Base-by-base conservation (phyloP, 2,113 vertebrate genomes). In the Hippocampus abdominalis region DNA sequence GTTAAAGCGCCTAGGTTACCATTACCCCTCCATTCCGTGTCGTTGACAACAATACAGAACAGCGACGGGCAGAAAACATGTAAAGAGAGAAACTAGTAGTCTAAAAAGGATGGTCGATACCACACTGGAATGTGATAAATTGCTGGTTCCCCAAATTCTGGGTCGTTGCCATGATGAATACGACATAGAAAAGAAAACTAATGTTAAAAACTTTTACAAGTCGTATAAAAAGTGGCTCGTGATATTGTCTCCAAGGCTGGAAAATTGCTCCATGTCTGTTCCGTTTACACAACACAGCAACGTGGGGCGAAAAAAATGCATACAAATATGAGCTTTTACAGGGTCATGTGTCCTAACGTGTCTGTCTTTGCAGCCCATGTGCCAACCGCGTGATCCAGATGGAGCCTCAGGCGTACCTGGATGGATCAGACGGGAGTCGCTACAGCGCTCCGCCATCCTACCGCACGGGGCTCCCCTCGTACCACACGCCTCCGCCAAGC, bases 381-480 rank as follows among this genome's bases (percentile, higher is more conserved):
- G 94, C 95, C 81, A 98, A n/a, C n/a, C 93, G 95, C 79, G 96
- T 99, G 89, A 97, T 99, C 87, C 96, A 98, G 89, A 94, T 98
- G 23, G 96, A 98, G 73, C 96, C 97, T 60, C 95, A 96, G 79
- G 94, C 87, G 0, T 96, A 95, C 74, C 76, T 75, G 0, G 96
- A 96, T 63, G 89, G 91, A 4, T 87, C 79, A 0, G 93, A 94
- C n/a, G 90, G 84, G 23, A 89, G 91, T 61, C 91, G 73, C 81
- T 94, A 90, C 92, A 94, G 92, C 74, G 94, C 95, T 48, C 94
- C 94, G 0, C 95, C 94, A 0, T 93, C 94, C 0, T 95, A 95
- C 82, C 94, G 92, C 89, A 95, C 94, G 76, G 95, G 93, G 57
- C 95, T 94, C 0, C 95, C n/a, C 0, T 94, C 93, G 0, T 98